phyloP scores from a whole-genome alignment of 2,888 invertebrate genomes.

The Brachypterus glaber region DNA sequence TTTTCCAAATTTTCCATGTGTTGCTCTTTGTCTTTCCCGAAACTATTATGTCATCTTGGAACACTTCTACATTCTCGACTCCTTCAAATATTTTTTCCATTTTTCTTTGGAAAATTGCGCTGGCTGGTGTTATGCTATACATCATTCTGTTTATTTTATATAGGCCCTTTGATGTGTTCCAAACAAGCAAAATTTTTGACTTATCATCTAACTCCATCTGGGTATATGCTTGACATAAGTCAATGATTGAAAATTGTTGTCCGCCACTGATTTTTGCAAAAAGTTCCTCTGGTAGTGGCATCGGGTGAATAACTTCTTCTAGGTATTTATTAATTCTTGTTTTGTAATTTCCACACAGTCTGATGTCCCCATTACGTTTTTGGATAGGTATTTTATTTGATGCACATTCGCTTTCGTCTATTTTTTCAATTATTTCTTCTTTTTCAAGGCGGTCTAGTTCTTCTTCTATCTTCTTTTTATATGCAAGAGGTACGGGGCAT shows the following conservation, averaged over 20 bases:
- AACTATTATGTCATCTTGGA: slow-evolving; percentile 28
- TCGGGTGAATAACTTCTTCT: slow-evolving; percentile 18
- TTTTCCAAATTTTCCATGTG: slow-evolving; percentile 18
- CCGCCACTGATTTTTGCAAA: slow-evolving; percentile 18
- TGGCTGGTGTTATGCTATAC: slow-evolving; percentile 31
- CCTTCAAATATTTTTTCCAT: slow-evolving; percentile 30
- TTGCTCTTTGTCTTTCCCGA: slow-evolving; percentile 20
- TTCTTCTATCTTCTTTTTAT: slow-evolving; percentile 13
- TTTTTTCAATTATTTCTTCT: slow-evolving; percentile 13
- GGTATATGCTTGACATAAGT: slow-evolving; percentile 27
- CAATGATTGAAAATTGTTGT: slow-evolving; percentile 21
- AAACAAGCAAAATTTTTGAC: slow-evolving; percentile 24
- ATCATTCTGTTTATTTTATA: slow-evolving; percentile 31
- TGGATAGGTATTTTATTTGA: slow-evolving; percentile 24
- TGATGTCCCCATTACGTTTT: slow-evolving; percentile 20
- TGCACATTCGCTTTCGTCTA: slow-evolving; percentile 19
- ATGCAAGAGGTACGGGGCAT: slow-evolving; percentile 17
- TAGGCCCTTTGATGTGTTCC: slow-evolving; percentile 32
- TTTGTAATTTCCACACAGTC: slow-evolving; percentile 27
- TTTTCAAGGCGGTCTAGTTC: slow-evolving; percentile 16
- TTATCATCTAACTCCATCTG: slow-evolving; percentile 29
- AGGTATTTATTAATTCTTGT: slow-evolving; percentile 22
- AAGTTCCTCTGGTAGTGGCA: slow-evolving; percentile 19
- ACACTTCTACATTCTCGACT: slow-evolving; percentile 24
- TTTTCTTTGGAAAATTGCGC: slow-evolving; percentile 30